Evolutionary conservation across 2,797 vertebrate genomes (phyloP).

Genomic region (Bovichtus diacanthus): DNA sequence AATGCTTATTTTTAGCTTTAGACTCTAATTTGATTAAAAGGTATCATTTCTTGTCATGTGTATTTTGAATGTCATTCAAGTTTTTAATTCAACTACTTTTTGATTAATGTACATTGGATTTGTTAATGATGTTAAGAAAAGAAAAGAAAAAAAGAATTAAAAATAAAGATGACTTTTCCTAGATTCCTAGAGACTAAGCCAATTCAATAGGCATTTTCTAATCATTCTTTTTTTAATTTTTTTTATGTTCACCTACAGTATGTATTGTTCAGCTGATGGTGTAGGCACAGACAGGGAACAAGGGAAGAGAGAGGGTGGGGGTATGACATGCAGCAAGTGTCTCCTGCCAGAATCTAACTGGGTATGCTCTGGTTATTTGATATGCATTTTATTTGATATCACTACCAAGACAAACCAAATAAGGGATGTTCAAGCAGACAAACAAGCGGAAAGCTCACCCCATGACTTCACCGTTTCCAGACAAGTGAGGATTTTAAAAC

Average conservation of each 20-base stretch:
- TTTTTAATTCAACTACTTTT: background rate
- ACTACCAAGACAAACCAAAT: background rate
- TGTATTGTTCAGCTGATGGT: background rate
- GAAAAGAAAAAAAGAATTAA: background rate
- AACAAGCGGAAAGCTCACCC: background rate
- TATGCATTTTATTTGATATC: background rate
- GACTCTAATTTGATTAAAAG: background rate
- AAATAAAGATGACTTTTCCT: background rate
- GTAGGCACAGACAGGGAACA: background rate
- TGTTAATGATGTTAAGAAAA: background rate
- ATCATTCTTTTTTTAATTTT: background rate
- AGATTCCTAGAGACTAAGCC: background rate
- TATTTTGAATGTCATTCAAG: background rate
- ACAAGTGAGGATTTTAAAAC: constrained; percentile 52
- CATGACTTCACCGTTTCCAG: constrained; percentile 71
- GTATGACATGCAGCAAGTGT: background rate
- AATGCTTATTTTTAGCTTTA: too few species aligned
- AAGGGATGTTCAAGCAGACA: background rate
- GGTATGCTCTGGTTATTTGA: background rate
- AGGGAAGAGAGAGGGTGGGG: background rate
- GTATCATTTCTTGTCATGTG: background rate
- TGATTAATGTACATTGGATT: background rate
- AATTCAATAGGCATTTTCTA: background rate
- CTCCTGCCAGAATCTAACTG: background rate
- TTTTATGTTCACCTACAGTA: background rate